phyloP scores from a whole-genome alignment of 2,797 vertebrate species.

The Spinibarbus caldwelli region DNA sequence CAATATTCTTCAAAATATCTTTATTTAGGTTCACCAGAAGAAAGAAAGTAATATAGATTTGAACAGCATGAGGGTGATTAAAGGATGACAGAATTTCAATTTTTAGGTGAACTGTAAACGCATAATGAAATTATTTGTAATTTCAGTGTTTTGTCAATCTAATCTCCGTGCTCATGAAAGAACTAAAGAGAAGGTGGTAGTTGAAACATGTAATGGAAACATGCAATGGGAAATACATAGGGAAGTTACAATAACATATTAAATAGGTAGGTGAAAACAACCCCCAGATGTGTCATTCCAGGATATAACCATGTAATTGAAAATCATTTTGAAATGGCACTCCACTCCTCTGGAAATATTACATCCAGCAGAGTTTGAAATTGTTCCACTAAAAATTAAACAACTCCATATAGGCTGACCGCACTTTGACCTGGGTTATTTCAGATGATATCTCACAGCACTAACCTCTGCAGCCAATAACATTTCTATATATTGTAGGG shows the following conservation, averaged over 20 bases:
- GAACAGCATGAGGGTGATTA: not conserved
- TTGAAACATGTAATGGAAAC: conserved; percentile 10
- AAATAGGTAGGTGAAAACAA: conserved; percentile 13
- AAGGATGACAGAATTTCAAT: not conserved
- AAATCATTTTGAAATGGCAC: conserved; percentile 37
- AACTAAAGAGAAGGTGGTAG: not conserved
- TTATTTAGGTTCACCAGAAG: not conserved
- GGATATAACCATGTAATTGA: conserved; percentile 38
- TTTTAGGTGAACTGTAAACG: not conserved
- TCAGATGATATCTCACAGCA: conserved; percentile 10
- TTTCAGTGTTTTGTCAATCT: not conserved
- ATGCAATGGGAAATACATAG: conserved; percentile 9
- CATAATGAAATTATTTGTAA: not conserved
- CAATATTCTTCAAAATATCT: not conserved
- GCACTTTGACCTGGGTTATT: conserved; percentile 36
- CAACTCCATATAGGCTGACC: conserved; percentile 39
- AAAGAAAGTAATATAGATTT: not conserved
- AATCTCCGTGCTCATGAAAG: not conserved
- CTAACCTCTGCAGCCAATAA: conserved; percentile 47
- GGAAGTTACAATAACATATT: not conserved
- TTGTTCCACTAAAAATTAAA: conserved; percentile 44
- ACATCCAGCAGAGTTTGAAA: conserved; percentile 38
- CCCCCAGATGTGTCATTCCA: conserved; percentile 20
- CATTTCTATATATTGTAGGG: conserved; percentile 31
- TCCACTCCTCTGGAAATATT: not conserved